Percentiles rank a stretch among this genome's conserved stretches.
Evolutionary conservation across 30 jellyfish, hydroid and myxozoan species (phyloP).

Genomic region (Hydractinia symbiolongicarpus): DNA sequence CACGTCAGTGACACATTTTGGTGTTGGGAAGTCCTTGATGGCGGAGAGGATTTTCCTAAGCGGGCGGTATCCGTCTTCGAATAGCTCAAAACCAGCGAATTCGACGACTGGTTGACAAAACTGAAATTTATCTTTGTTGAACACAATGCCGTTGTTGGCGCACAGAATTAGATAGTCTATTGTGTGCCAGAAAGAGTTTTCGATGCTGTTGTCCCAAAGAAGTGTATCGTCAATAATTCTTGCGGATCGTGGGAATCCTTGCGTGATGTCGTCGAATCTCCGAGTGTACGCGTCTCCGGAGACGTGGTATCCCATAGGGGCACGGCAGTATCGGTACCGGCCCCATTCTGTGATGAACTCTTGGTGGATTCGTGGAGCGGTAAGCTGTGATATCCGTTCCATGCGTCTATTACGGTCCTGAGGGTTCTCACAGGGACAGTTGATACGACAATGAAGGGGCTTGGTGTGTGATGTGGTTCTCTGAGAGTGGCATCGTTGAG

Average conservation of each 20-base stretch:
- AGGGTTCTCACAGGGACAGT: slow-evolving; percentile 26
- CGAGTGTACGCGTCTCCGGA: slow-evolving; percentile 42
- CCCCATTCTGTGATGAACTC: slow-evolving; percentile 46
- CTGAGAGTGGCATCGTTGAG: slow-evolving; percentile 31
- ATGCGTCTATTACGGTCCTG: slow-evolving; percentile 37
- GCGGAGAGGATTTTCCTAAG: background rate
- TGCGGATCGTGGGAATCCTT: no score
- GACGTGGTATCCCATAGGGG: slow-evolving; percentile 49
- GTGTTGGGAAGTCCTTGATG: slow-evolving; percentile 1
- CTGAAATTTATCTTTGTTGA: slow-evolving; percentile 1
- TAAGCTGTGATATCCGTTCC: slow-evolving; percentile 46
- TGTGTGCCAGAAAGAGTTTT: background rate
- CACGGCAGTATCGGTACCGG: slow-evolving; percentile 4
- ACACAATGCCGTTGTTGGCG: slow-evolving; percentile 12
- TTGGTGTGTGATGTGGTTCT: slow-evolving; percentile 45
- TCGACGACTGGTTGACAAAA: background rate
- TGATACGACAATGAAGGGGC: slow-evolving; percentile 32
- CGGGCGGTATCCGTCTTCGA: no score
- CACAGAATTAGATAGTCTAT: background rate
- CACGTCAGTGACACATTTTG: slow-evolving; percentile 11
- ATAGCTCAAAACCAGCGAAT: background rate
- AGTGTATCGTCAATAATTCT: background rate
- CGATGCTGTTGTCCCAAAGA: background rate
- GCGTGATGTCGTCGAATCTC: slow-evolving; percentile 33
- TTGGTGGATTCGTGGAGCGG: slow-evolving; percentile 6